Conservation (phyloP, 2,113 vertebrate species). For the Ochotona curzoniae region DNA sequence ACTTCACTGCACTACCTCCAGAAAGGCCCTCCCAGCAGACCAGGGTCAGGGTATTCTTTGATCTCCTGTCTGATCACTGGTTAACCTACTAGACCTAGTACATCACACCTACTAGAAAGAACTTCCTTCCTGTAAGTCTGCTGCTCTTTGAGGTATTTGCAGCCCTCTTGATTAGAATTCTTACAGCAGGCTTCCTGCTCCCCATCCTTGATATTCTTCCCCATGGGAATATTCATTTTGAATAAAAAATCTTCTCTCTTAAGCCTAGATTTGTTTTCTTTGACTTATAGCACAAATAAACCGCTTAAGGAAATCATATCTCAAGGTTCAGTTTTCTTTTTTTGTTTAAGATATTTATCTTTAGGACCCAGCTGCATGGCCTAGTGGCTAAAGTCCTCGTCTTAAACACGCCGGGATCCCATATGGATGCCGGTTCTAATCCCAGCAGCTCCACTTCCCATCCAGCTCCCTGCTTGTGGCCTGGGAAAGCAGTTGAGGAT, state of each 20-base stretch:
- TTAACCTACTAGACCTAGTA: not conserved
- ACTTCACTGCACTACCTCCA: rapidly evolving
- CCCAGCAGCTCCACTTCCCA: too few relatives aligned
- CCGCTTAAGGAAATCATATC: not conserved
- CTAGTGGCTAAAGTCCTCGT: too few relatives aligned
- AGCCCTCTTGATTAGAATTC: not conserved
- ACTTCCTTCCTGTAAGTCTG: not conserved
- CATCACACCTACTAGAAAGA: too few relatives aligned
- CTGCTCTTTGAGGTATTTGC: not conserved
- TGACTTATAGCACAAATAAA: not conserved
- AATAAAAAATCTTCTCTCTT: not conserved
- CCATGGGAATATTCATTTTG: not conserved
- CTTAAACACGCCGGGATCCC: too few relatives aligned
- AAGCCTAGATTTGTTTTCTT: not conserved
- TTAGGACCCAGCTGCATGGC: too few relatives aligned
- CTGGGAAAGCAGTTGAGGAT: too few relatives aligned
- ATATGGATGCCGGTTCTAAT: too few relatives aligned
- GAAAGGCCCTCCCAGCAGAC: not conserved
- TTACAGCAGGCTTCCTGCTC: not conserved
- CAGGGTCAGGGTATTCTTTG: not conserved
- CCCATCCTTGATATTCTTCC: rapidly evolving
- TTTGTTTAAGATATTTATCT: too few relatives aligned
- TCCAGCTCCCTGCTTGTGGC: too few relatives aligned
- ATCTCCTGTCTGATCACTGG: too few relatives aligned
- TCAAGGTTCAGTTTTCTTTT: too few relatives aligned